Evolutionary conservation across 2,888 invertebrate genomes (phyloP).

Genomic region (Leptodirus hochenwartii): DNA sequence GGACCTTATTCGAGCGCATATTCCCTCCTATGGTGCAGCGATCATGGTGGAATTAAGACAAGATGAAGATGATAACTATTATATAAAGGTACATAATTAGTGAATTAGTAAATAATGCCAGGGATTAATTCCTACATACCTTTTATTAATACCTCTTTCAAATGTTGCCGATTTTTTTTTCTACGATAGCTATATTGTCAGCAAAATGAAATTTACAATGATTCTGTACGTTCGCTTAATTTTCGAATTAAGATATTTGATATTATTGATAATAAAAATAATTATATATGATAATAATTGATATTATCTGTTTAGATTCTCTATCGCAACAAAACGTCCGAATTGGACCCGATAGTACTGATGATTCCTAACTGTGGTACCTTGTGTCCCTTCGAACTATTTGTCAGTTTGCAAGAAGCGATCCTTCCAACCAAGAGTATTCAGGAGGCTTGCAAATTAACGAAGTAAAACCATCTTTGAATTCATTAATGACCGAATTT

Average conservation of each 20-base stretch:
- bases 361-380: constrained; percentile 12
- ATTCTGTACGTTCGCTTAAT: background rate
- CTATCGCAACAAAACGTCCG: constrained; percentile 14
- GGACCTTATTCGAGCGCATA: constrained; percentile 15
- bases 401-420: constrained; percentile 11
- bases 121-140: constrained; percentile 3
- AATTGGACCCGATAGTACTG: constrained; percentile 13
- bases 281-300: background rate
- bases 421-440: constrained; percentile 9
- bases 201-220: too few species aligned
- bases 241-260: background rate
- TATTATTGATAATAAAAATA: background rate
- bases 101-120: too few species aligned
- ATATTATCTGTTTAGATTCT: constrained; percentile 10
- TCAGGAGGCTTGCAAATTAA: constrained; percentile 11
- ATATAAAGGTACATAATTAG: constrained; percentile 13
- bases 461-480: too few species aligned
- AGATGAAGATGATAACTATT: constrained; percentile 13
- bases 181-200: too few species aligned
- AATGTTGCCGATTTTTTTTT: background rate
- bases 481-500: too few species aligned
- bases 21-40: constrained; percentile 21
- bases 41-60: constrained; percentile 19
- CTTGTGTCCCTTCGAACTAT: constrained; percentile 15
- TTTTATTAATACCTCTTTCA: constrained; percentile 2